phyloP scores from a whole-genome alignment of 1,140 invertebrate species.

The Prorops nasuta region DNA sequence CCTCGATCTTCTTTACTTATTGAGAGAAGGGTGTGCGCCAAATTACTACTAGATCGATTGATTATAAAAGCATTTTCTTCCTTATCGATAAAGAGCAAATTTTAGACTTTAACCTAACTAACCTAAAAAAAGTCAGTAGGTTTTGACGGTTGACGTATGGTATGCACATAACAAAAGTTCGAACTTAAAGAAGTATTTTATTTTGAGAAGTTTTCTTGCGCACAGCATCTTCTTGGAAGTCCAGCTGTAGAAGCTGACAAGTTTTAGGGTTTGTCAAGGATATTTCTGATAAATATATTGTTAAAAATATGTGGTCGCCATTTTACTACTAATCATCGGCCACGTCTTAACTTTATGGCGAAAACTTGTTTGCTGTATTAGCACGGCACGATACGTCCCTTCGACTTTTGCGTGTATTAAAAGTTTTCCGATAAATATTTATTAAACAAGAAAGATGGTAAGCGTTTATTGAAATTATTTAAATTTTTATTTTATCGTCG shows the following conservation, averaged over 20 bases:
- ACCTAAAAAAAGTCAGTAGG: background rate
- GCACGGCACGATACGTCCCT: conserved; percentile 14
- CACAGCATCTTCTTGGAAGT: no score
- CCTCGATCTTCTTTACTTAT: no score
- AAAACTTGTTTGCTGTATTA: conserved; percentile 32
- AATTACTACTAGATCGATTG: no score
- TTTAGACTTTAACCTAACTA: background rate
- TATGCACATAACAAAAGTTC: no score
- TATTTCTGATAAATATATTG: background rate
- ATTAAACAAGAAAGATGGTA: conserved; percentile 33
- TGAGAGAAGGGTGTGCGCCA: no score
- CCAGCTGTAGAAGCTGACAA: no score
- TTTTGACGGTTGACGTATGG: background rate
- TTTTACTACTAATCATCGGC: conserved; percentile 25
- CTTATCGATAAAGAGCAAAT: conserved; percentile 24
- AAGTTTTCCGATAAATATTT: conserved; percentile 9
- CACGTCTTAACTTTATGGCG: conserved; percentile 44
- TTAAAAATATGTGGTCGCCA: conserved; percentile 22
- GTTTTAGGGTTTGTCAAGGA: no score
- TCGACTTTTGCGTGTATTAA: no score
- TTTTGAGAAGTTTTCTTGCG: no score
- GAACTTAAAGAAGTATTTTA: no score
- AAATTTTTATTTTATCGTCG: background rate
- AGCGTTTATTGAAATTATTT: no score
- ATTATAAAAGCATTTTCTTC: no score